phyloP scores from a whole-genome alignment of 92 coral and sea anemone species.

The Epizoanthus stellaris region DNA sequence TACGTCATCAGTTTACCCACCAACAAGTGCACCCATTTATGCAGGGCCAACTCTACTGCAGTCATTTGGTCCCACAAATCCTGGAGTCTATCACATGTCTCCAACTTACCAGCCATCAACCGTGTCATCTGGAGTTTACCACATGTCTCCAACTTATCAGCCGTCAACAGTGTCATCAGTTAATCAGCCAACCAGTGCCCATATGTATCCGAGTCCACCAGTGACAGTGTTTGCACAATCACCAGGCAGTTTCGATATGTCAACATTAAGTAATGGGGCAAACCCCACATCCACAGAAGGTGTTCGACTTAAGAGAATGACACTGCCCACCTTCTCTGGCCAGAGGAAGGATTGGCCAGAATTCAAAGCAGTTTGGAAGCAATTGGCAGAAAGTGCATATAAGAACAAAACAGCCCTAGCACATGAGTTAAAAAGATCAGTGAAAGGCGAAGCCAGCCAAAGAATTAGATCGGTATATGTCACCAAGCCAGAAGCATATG shows the following conservation, averaged over 20 bases:
- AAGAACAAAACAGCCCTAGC: conserved; percentile 49
- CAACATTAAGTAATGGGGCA: too few relatives aligned
- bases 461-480: conserved; percentile 63
- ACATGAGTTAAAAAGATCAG: conserved; percentile 52
- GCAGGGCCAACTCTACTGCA: not conserved
- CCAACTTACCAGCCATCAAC: too few relatives aligned
- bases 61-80: too few relatives aligned
- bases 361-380: conserved; percentile 31
- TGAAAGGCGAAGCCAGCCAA: too few relatives aligned
- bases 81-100: not conserved
- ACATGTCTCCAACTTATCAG: not conserved
- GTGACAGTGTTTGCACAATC: not conserved
- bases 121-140: not conserved
- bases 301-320: conserved; percentile 53
- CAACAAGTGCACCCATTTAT: not conserved
- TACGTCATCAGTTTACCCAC: conserved; percentile 1
- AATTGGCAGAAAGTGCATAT: too few relatives aligned
- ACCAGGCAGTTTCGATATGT: not conserved
- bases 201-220: not conserved
- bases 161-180: not conserved
- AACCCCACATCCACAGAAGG: not conserved
- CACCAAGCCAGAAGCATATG: not conserved
- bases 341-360: conserved; percentile 72
- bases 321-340: conserved; percentile 63
- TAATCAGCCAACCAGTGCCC: not conserved